A percentile compares a stretch with the other conserved stretches of the same genome.
Evolutionary conservation across 1,140 invertebrate species (phyloP).

Genomic region (Caenorhabditis briggsae): DNA sequence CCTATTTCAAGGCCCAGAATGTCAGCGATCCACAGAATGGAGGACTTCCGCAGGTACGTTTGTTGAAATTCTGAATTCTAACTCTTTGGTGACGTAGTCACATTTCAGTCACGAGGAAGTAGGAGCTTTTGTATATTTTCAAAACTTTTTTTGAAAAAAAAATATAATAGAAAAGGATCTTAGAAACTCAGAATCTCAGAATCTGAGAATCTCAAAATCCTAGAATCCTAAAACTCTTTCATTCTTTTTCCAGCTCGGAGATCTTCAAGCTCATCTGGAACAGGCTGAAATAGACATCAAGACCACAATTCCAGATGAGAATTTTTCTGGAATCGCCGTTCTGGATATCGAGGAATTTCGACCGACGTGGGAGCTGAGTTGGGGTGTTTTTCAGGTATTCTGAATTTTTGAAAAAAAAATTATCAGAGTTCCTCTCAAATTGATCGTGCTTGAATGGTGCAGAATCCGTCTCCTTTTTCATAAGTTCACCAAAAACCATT

Average conservation of each 20-base stretch:
- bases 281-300: conserved; percentile 36
- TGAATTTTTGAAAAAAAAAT: background rate
- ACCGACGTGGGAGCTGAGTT: conserved; percentile 10
- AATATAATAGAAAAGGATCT: no score
- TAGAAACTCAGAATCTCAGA: no score
- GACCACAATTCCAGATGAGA: conserved; percentile 11
- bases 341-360: conserved; percentile 28
- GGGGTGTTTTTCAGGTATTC: conserved; percentile 5
- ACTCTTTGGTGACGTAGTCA: no score
- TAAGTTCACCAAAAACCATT: no score
- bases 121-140: no score
- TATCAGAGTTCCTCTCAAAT: no score
- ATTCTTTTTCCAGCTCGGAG: background rate
- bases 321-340: conserved; percentile 27
- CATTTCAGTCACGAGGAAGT: no score
- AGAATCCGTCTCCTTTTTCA: no score
- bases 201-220: no score
- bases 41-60: conserved; percentile 16
- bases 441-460: no score
- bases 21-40: conserved; percentile 41
- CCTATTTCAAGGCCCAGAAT: conserved; percentile 26
- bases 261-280: conserved; percentile 1
- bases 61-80: no score
- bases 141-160: no score
- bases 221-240: background rate